Evolutionary conservation across 2,888 invertebrate genomes (phyloP).

Genomic region (Itoplectis maculator): DNA sequence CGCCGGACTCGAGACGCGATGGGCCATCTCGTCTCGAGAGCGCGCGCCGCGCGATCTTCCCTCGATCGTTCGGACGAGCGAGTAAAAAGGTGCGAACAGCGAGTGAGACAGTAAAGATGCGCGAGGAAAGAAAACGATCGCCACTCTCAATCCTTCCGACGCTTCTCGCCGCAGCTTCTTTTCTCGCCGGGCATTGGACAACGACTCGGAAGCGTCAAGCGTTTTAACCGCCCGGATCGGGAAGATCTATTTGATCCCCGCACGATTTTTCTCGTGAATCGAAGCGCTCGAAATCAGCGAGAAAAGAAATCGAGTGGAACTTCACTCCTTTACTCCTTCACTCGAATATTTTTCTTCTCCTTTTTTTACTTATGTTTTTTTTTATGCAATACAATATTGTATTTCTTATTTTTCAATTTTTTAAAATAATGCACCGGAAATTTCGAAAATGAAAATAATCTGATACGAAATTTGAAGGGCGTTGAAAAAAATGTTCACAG

Average conservation of each 20-base stretch:
- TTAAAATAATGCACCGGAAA: too few relatives aligned
- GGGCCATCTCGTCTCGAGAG: conserved; percentile 39
- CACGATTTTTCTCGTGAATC: conserved; percentile 1
- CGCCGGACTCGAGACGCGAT: conserved; percentile 50
- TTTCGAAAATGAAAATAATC: too few relatives aligned
- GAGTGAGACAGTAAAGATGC: not conserved
- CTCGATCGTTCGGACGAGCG: conserved; percentile 35
- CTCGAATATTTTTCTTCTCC: not conserved
- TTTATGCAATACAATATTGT: not conserved
- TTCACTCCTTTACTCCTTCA: too few relatives aligned
- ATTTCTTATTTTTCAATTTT: not conserved
- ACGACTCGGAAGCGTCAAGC: not conserved
- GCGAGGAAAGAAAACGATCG: conserved; percentile 47
- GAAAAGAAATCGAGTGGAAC: conserved; percentile 12
- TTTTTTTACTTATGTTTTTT: not conserved
- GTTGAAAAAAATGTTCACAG: too few relatives aligned
- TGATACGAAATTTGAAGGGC: too few relatives aligned
- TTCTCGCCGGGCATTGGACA: not conserved
- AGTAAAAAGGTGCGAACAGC: conserved; percentile 50
- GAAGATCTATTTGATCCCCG: conserved; percentile 21
- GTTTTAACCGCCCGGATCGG: conserved; percentile 11
- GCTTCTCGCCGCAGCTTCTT: conserved; percentile 44
- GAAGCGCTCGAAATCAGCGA: conserved; percentile 14
- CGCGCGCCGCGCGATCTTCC: conserved; percentile 27
- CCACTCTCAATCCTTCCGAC: conserved; percentile 42